Base-by-base conservation (phyloP, 2,113 vertebrate species). In the Mustela lutreola region DNA sequence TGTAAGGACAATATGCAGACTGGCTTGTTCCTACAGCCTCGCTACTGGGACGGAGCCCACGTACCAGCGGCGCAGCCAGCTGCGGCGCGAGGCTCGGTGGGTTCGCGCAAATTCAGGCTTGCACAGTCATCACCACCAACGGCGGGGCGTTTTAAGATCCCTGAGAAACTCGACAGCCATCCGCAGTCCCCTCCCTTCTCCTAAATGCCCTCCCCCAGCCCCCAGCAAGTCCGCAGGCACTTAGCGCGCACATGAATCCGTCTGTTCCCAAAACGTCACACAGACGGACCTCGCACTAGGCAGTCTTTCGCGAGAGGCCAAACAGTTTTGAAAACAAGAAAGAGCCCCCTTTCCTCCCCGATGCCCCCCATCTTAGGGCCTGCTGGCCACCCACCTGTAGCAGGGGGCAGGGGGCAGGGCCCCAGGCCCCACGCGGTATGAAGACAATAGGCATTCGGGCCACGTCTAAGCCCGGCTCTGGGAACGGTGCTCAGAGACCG, bases 51-150 rank as follows among this genome's bases (percentile, higher is more conserved):
- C 4, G 11, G 1, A 33, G 5, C 15, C 8, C n/a, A 12, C 2
- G 1, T 1, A 1, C 4, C 8, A 2, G 1, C 10, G 16, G 1
- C 0, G 45, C 78, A 4, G 24, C 24, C 12, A 0, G 2, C 8
- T 33, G 4, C 15, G 36, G 31, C 1, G 8, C 3, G 2, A 0
- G 0, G 15, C 7, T n/a, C 33, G 3, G 18, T 0, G 28, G 78
- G 26, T 14, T 33, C 18, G 2, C 22, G 26, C 1, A 10, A 8
- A 3, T 12, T 42, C 33, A 1, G 45, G 82, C 11, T 2, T 4
- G 15, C 4, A 1, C 16, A 4, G 63, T 50, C 28, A 1, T n/a
- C 45, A 3, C 48, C 28, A 14, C 8, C 31, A 24, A 18, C 11
- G 2, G 33, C 2, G 15, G 50, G 24, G 45, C 4, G 1, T 19